phyloP scores from a whole-genome alignment of 2,888 invertebrate species.

The Petrophora chlorosata region DNA sequence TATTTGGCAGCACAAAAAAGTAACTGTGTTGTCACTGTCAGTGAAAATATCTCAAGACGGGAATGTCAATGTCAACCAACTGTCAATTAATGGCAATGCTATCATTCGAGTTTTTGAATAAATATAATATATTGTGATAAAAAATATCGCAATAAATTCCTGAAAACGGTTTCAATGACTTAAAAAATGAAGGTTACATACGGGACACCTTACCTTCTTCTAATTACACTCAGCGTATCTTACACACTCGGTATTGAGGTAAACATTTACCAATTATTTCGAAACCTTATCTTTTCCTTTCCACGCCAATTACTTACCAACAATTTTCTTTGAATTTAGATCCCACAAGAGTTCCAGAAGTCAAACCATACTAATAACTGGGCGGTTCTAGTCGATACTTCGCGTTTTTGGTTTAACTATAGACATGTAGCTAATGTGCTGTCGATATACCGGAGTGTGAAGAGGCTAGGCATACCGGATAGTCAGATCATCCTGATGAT shows the following conservation, averaged over 20 bases:
- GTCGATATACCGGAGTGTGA: constrained; percentile 98
- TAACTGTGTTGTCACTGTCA: too few species aligned
- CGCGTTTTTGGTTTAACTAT: constrained; percentile 99
- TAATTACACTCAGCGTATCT: not conserved
- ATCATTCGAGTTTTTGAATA: too few species aligned
- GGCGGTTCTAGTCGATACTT: constrained; percentile 99
- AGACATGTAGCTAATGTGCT: constrained; percentile 99
- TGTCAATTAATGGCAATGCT: too few species aligned
- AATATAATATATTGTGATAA: too few species aligned
- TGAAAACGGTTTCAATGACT: not conserved
- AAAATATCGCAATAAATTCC: too few species aligned
- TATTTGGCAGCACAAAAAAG: too few species aligned
- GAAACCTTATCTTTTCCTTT: not conserved
- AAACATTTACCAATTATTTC: not conserved
- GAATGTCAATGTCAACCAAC: too few species aligned
- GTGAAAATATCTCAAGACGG: too few species aligned
- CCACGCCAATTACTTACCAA: not conserved
- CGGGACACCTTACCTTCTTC: not conserved
- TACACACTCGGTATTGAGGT: constrained; percentile 20
- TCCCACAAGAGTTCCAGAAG: constrained; percentile 83
- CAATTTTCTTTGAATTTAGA: constrained; percentile 46
- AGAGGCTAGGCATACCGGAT: constrained; percentile 99
- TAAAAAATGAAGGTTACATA: not conserved
- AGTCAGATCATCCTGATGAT: constrained; percentile 99
- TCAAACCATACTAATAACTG: constrained; percentile 98